Conservation (phyloP, 2,888 invertebrate species). For the Bembecia ichneumoniformis region DNA sequence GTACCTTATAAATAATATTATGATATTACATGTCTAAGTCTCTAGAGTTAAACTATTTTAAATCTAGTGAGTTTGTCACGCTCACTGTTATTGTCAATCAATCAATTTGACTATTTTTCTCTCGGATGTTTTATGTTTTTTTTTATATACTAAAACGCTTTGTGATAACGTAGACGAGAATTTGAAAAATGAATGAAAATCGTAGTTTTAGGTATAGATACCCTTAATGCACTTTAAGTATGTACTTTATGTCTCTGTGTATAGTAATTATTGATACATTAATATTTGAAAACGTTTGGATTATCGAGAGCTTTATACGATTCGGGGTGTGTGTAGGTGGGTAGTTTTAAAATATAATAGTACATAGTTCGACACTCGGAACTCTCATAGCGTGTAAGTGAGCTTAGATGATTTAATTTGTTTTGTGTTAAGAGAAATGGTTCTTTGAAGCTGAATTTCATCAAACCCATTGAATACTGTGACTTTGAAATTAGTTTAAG, state of each 20-base stretch:
- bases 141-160: slow-evolving; percentile 48
- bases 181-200: slow-evolving; percentile 12
- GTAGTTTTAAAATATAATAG: background rate
- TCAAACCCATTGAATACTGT: background rate
- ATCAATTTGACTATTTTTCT: slow-evolving; percentile 33
- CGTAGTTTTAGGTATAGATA: slow-evolving; percentile 1
- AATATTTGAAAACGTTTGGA: background rate
- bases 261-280: background rate
- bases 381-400: slow-evolving; percentile 32
- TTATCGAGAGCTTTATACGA: background rate
- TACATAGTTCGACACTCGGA: slow-evolving; percentile 4
- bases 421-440: background rate
- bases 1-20: too few species aligned
- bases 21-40: too few species aligned
- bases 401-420: slow-evolving; percentile 11
- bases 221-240: background rate
- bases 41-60: background rate
- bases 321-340: background rate
- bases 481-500: background rate
- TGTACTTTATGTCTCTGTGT: background rate
- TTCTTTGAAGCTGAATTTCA: background rate
- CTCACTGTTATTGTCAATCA: slow-evolving; percentile 23
- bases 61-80: background rate
- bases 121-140: slow-evolving; percentile 20
- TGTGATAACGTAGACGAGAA: slow-evolving; percentile 51